phyloP scores from a whole-genome alignment of 2,888 invertebrate species.

The Tachina grossa region DNA sequence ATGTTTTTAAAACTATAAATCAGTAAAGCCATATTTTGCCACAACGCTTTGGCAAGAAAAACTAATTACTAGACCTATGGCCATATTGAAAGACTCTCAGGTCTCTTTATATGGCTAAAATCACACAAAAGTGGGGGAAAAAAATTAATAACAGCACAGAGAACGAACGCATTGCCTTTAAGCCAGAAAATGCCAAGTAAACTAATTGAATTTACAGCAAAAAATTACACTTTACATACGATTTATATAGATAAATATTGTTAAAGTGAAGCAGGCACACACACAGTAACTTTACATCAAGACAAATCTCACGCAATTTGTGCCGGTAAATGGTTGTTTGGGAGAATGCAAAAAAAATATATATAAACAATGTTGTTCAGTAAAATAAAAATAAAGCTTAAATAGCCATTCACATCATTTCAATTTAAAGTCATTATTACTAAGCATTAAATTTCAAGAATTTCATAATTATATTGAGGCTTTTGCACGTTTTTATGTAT shows the following conservation, averaged over 20 bases:
- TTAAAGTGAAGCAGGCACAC: background rate
- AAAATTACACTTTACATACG: slow-evolving; percentile 63
- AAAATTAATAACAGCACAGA: background rate
- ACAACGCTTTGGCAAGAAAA: slow-evolving; percentile 63
- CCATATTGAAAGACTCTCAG: slow-evolving; percentile 60
- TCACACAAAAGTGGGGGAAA: slow-evolving; percentile 19
- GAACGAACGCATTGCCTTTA: slow-evolving; percentile 58
- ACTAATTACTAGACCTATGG: slow-evolving; percentile 70
- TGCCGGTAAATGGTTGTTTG: background rate
- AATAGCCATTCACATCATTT: slow-evolving; percentile 69
- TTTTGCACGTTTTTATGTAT: background rate
- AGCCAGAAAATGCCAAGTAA: slow-evolving; percentile 71
- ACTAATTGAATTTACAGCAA: slow-evolving; percentile 71
- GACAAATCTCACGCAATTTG: slow-evolving; percentile 67
- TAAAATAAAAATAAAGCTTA: slow-evolving; percentile 55
- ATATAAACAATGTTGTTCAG: background rate
- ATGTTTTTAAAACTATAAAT: slow-evolving; percentile 70
- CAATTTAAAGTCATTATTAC: slow-evolving; percentile 71
- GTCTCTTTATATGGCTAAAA: slow-evolving; percentile 27
- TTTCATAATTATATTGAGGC: slow-evolving; percentile 62
- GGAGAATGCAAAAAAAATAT: slow-evolving; percentile 6
- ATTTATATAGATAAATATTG: slow-evolving; percentile 42
- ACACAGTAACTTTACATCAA: slow-evolving; percentile 20
- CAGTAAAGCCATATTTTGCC: slow-evolving; percentile 68
- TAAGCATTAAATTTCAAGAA: slow-evolving; percentile 65